Base-by-base conservation (phyloP, 2,113 vertebrate genomes). In the Ophthalmolycus amberensis region DNA sequence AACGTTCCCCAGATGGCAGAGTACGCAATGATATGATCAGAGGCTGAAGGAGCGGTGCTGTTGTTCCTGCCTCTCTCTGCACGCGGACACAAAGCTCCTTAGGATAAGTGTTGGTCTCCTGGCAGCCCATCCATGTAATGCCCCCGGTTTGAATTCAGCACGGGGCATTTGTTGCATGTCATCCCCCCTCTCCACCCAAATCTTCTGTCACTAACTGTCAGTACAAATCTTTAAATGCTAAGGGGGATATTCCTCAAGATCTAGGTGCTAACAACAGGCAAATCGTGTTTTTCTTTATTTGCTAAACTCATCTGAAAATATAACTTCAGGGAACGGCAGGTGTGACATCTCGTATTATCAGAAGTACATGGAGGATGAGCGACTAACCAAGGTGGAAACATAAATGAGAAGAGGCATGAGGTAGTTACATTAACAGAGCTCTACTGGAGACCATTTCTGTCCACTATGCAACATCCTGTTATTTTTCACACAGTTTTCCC, bases 51-150 rank as follows among this genome's bases (percentile, higher is more conserved):
- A 70, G 20, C 42, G 4, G 27, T 25, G 58, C 44, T 75, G 50
- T 46, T n/a, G 18, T 56, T 62, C 34, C 71, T 66, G 62, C 48
- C 12, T 56, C 52, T 37, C 63, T 75, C 25, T 27, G 32, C 34
- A 83, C 38, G 65, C 69, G 77, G 69, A 77, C 56, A 74, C 77
- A 27, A 56, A 80, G 74, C 69, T 78, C 62, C 83, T 86, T 84
- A 74, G 76, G 77, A 80, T 77, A 70, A 70, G 27, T 54, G 46
- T 32, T 65, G 46, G 50, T 82, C 59, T 59, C 50, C 67, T 63
- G 76, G n/a, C 68, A 62, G 72, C 44, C 60, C 80, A 54, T 54
- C 18, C 18, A 25, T 20, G 25, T 52, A 66, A 29, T 37, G 48
- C 22, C n/a, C 2, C 22, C 6, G 10, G 59, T 76, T 71, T 5